Base-by-base conservation (phyloP, 1,140 invertebrate species). In the Ceratosolen solmsi region DNA sequence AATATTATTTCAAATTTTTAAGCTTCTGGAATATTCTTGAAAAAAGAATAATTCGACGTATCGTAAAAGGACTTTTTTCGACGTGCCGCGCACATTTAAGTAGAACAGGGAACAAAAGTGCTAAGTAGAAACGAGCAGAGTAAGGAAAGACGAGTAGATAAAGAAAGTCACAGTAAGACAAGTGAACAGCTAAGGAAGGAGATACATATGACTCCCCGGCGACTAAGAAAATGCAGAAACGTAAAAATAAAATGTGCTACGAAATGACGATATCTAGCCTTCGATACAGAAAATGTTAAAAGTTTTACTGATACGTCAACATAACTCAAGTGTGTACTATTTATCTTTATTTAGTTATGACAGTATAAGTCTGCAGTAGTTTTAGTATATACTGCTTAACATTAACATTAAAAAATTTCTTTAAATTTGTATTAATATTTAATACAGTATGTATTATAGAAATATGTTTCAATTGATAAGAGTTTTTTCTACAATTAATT, bases 71-170 rank as follows among this genome's bases (percentile, higher is more conserved):
- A 46, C 38, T 25, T 71, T 70, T 71, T 49, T 58, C 13, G n/a
- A 63, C 13, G n/a, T 33, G 1, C 1, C 65, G 17, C 7, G 13
- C 38, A n/a, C n/a, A 4, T 70, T 49, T 49, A 49, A 49, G 11
- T 71, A 49, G 70, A 71, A 71, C 65, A 25, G n/a, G n/a, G 68
- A 72, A 51, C 51, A 41, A 72, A 51, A 72, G 46, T 22, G 25
- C 8, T 54, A 73, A 11, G 25, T 51, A 73, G 71, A 56, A 73
- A 36, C 27, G 20, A 73, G 41, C 41, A 71, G 9, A 49, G 13
- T 49, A 56, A 73, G 71, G 49, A 73, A 36, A 73, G 46, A 56
- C 71, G 71, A 73, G 71, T 73, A 56, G 71, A 73, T 73, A 73
- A 73, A 20, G 71, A 73, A 73, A 73, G 71, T 73, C 25, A 22